phyloP scores from a whole-genome alignment of 2,888 invertebrate species.

The Lochmaea crataegi region DNA sequence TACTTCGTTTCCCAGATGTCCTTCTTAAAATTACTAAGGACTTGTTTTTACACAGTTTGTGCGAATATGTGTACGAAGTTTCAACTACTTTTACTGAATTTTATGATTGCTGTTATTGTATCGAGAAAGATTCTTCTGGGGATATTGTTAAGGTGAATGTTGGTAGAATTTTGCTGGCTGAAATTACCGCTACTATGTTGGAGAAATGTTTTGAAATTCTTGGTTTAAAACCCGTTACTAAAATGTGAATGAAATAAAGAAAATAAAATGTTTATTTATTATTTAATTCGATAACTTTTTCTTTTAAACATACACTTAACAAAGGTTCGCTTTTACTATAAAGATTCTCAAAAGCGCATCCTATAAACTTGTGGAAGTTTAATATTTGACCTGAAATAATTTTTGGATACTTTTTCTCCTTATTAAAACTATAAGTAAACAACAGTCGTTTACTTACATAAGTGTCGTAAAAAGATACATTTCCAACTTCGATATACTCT shows the following conservation, averaged over 20 bases:
- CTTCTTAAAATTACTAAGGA: conserved; percentile 85
- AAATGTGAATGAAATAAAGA: too few species aligned
- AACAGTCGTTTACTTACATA: conserved; percentile 83
- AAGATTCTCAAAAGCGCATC: conserved; percentile 77
- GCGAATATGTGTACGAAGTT: conserved; percentile 96
- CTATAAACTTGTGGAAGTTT: conserved; percentile 80
- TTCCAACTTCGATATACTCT: conserved; percentile 78
- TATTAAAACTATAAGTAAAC: conserved; percentile 72
- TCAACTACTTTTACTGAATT: conserved; percentile 95
- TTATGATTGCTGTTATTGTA: conserved; percentile 97
- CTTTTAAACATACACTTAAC: conserved; percentile 1
- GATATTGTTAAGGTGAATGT: conserved; percentile 85
- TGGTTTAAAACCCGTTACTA: conserved; percentile 90
- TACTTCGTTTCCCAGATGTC: conserved; percentile 89
- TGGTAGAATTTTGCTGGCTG: conserved; percentile 89
- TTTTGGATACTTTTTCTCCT: conserved; percentile 72
- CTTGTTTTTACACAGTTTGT: conserved; percentile 85
- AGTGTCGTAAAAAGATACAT: conserved; percentile 77
- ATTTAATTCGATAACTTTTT: neutral
- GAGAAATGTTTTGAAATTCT: conserved; percentile 89
- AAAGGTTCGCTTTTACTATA: conserved; percentile 1
- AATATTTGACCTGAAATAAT: conserved; percentile 79
- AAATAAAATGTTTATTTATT: neutral
- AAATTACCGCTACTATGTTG: conserved; percentile 91
- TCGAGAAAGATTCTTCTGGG: conserved; percentile 89